Percentiles rank a stretch among this genome's conserved stretches.
These are phyloP conservation scores for Cosmorhoe ocellata DNA, from an alignment of 2,888 invertebrate species.

Conservation along the genomic window DNA sequence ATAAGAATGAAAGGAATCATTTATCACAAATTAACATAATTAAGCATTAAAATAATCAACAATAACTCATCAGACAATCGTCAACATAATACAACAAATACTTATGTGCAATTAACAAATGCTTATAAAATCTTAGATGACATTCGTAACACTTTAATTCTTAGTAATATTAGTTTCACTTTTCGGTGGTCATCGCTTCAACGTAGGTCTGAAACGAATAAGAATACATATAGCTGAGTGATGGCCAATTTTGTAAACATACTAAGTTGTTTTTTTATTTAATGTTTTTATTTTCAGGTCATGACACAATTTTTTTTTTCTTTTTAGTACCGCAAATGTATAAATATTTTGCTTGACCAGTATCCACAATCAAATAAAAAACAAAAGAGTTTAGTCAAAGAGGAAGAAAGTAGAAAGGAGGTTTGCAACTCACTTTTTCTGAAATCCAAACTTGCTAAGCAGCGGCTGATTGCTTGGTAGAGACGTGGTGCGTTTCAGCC, in stretches of 20 bases:
- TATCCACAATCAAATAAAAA: too few relatives aligned
- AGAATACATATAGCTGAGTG: slow-evolving; percentile 1
- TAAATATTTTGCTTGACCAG: too few relatives aligned
- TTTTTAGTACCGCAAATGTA: too few relatives aligned
- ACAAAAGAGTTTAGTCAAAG: too few relatives aligned
- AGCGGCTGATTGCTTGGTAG: slow-evolving; percentile 79
- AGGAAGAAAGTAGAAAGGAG: too few relatives aligned
- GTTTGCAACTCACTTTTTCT: slow-evolving; percentile 76
- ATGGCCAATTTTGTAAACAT: too few relatives aligned
- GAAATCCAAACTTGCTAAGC: slow-evolving; percentile 86
- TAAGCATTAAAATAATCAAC: slow-evolving; percentile 26
- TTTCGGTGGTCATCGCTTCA: slow-evolving; percentile 52
- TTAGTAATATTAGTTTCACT: slow-evolving; percentile 1
- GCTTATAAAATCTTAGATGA: slow-evolving; percentile 6
- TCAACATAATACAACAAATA: slow-evolving; percentile 28
- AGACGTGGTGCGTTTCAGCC: slow-evolving; percentile 51
- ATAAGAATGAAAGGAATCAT: slow-evolving; percentile 1
- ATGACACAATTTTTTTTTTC: too few relatives aligned
- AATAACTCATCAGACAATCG: slow-evolving; percentile 27
- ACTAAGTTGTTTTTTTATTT: too few relatives aligned
- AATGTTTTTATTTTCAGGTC: too few relatives aligned
- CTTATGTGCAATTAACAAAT: slow-evolving; percentile 10
- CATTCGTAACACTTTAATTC: background rate
- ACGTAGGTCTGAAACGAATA: slow-evolving; percentile 55
- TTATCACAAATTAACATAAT: slow-evolving; percentile 28